phyloP scores from a whole-genome alignment of 1,140 invertebrate genomes.

The Drosophila parabipectinata region DNA sequence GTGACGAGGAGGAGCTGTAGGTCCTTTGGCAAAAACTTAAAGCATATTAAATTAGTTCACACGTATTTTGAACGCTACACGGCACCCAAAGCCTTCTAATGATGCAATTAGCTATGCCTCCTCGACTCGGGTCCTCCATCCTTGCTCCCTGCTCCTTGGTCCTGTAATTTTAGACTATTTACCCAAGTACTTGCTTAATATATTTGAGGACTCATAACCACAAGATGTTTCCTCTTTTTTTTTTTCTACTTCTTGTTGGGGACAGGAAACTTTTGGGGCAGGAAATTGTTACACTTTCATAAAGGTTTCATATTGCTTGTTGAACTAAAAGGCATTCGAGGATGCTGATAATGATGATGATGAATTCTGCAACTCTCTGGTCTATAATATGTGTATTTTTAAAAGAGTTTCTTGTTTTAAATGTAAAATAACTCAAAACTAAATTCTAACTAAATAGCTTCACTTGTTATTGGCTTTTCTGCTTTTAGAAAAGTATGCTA shows the following conservation, averaged over 20 bases:
- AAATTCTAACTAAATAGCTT: too few relatives aligned
- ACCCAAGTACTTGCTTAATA: background rate
- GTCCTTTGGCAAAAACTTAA: slow-evolving; percentile 16
- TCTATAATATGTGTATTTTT: too few relatives aligned
- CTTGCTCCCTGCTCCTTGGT: background rate
- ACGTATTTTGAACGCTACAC: background rate
- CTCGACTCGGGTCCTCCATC: background rate
- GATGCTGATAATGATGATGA: background rate
- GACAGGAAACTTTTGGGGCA: too few relatives aligned
- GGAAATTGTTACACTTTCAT: background rate
- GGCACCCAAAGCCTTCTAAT: background rate
- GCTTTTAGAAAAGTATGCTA: too few relatives aligned
- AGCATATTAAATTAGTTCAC: slow-evolving; percentile 3
- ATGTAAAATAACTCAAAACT: background rate
- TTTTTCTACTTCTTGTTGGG: background rate
- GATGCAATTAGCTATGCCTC: background rate
- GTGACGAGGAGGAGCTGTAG: too few relatives aligned
- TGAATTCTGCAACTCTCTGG: background rate
- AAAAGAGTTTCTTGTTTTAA: background rate
- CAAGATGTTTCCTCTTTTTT: background rate
- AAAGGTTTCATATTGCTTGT: background rate
- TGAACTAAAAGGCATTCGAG: background rate
- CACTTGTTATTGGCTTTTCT: too few relatives aligned
- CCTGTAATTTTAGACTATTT: slow-evolving; percentile 1
- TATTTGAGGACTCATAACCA: background rate